Percentiles rank a stretch among this genome's conserved stretches.
phyloP scores from a whole-genome alignment of 2,888 invertebrate species.

The Argyra leucocephala region DNA sequence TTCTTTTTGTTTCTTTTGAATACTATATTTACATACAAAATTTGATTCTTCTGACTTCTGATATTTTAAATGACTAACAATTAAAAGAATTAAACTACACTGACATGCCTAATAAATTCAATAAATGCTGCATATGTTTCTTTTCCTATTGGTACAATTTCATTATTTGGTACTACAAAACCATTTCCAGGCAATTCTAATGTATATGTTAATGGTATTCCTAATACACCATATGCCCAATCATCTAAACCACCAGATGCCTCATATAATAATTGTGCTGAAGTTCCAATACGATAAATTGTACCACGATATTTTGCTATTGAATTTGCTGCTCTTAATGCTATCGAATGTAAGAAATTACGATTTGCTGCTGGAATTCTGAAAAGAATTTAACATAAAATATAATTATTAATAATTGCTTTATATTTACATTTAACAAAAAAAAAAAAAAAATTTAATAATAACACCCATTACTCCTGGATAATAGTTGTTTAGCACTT shows the following conservation, averaged over 20 bases:
- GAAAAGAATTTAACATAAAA: slow-evolving; percentile 11
- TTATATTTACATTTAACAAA: background rate
- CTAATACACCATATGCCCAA: slow-evolving; percentile 51
- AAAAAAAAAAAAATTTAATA: too few relatives aligned
- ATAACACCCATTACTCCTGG: too few relatives aligned
- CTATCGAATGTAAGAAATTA: slow-evolving; percentile 36
- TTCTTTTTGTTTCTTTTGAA: background rate
- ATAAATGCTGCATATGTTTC: slow-evolving; percentile 41
- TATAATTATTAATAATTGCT: background rate
- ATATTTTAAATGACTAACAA: too few relatives aligned
- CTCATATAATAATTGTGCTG: slow-evolving; percentile 47
- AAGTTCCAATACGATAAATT: slow-evolving; percentile 48
- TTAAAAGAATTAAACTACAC: slow-evolving; percentile 24
- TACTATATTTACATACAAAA: background rate
- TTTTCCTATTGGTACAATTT: slow-evolving; percentile 40
- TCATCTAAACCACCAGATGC: slow-evolving; percentile 58
- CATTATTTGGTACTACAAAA: slow-evolving; percentile 37
- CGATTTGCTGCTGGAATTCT: slow-evolving; percentile 38
- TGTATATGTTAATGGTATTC: slow-evolving; percentile 53
- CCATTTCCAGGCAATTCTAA: slow-evolving; percentile 55
- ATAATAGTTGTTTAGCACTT: too few relatives aligned
- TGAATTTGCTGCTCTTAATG: slow-evolving; percentile 37
- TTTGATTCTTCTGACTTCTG: too few relatives aligned
- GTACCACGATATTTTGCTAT: slow-evolving; percentile 40
- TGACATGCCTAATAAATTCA: slow-evolving; percentile 41